Percentiles rank a stretch among this genome's conserved stretches.
These are phyloP conservation scores for Callocephalon fimbriatum DNA, from an alignment of 2,113 vertebrate species.

Conservation along the genomic window DNA sequence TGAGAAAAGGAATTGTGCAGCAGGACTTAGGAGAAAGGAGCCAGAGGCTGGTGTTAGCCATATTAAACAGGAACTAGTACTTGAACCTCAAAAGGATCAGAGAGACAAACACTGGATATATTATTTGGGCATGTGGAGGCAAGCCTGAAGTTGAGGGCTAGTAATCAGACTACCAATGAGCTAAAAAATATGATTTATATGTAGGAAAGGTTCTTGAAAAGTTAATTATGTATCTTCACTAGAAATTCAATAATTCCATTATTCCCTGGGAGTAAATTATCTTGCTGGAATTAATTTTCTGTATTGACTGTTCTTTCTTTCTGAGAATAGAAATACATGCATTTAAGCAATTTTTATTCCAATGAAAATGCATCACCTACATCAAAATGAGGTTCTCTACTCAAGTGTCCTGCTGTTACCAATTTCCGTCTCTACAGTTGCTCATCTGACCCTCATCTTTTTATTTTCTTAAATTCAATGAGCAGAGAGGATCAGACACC, in stretches of 20 bases:
- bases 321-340: constrained; percentile 1
- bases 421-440: constrained; percentile 31
- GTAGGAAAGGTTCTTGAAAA: background rate
- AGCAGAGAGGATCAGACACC: background rate
- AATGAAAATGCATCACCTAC: constrained; percentile 11
- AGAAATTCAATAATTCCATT: constrained; percentile 32
- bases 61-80: background rate
- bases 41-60: background rate
- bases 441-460: constrained; percentile 2
- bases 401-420: constrained; percentile 21
- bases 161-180: background rate
- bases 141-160: background rate
- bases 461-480: background rate
- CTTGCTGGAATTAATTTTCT: constrained; percentile 37
- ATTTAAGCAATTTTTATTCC: constrained; percentile 28
- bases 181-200: background rate
- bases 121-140: background rate
- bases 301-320: constrained; percentile 23
- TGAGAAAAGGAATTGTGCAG: background rate
- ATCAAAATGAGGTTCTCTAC: background rate
- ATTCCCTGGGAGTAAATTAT: constrained; percentile 3
- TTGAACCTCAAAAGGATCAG: background rate
- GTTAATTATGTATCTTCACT: background rate
- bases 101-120: background rate
- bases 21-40: background rate